Base-by-base conservation (phyloP, 2,888 invertebrate genomes). In the Pandemis corylana region DNA sequence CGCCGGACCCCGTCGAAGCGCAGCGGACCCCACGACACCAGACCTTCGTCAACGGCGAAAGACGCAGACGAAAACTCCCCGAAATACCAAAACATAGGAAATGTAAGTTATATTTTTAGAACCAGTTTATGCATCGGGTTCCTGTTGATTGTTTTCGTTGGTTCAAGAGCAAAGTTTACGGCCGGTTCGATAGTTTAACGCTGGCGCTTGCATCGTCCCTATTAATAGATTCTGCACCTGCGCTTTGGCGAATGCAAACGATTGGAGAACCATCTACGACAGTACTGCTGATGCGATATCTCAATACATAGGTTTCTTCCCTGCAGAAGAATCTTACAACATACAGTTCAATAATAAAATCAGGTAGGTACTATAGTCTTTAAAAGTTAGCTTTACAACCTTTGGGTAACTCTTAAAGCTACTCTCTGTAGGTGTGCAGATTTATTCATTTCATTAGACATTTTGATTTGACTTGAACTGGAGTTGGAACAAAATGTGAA, bases 81-180 rank as follows among this genome's bases (percentile, higher is more conserved):
- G 98, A 98, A 92, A 98, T 98, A 82, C 98, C 98, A 6, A 98
- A 98, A 89, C 97, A 97, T 84, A 97, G 97, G 89, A 97, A 97
- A 96, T 96, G 97, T 97, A 90, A 96, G 96, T 90, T 78, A 7
- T 62, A n/a, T 70, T 82, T 75, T 81, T 74, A 68, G 68, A 7
- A 65, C 49, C 68, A 49, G 20, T 65, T 66, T 36, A 56, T 64
- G 53, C 51, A 63, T 46, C 51, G 36, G 61, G 15, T 75, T 46
- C 56, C 68, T 77, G 68, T 76, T 72, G 28, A 71, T 66, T 76
- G 64, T 76, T 73, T 62, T 65, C 68, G 41, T 63, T 71, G 71
- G 67, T 73, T 76, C 72, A 75, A 68, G 70, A 76, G 62, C 68
- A 76, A 73, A 78, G 76, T 75, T 79, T 71, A 77, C 68, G 62